Evolutionary conservation across 1,140 invertebrate species (phyloP), one percentile per base, ranked within the genome.

Genomic region (Scaptomyza montana): DNA sequence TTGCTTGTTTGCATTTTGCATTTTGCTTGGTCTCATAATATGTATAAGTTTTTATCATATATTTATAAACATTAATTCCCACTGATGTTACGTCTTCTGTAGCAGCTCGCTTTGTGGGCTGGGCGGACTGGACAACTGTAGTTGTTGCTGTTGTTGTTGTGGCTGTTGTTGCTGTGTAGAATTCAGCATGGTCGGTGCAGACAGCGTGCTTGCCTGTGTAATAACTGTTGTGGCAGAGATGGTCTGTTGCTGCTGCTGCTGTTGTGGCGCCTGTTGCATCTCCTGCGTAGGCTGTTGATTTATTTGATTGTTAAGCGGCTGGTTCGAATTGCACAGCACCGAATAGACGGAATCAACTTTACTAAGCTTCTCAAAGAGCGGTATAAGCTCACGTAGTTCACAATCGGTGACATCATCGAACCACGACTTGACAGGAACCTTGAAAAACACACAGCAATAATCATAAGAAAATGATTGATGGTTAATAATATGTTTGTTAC

Each of bases 391-490:
- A 77, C 98, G 94, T 49, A 99, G 94, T 93, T 99, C 98, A 56
- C 96, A 97, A 93, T 99, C 98, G 82, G 96, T 96, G 94, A 98
- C 97, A 92, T 99, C 98, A 93, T 99, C 98, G 93, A 99, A 99
- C 98, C 98, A 99, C 65, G 97, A 98, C 91, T 97, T 97, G 64
- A 99, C 97, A 92, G 98, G 98, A 92, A 99, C 97, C 98, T 98
- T 98, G 2, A 25, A 72, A 49, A 28, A 28, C 67, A 9, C 47
- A 0, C 5, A 21, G 33, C 10, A n/a, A 9, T 5, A 4, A n/a
- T n/a, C 3, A n/a, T n/a, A 3, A n/a, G 12, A 9, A 5, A 43
- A 10, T 3, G 5, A 28, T 36, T 3, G 33, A 36, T 9, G 8
- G 33, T 2, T 36, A 2, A 7, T 10, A 46, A 21, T 2, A 43